Conservation (phyloP, 2,888 invertebrate genomes). For the Azorinus chamasolen region DNA sequence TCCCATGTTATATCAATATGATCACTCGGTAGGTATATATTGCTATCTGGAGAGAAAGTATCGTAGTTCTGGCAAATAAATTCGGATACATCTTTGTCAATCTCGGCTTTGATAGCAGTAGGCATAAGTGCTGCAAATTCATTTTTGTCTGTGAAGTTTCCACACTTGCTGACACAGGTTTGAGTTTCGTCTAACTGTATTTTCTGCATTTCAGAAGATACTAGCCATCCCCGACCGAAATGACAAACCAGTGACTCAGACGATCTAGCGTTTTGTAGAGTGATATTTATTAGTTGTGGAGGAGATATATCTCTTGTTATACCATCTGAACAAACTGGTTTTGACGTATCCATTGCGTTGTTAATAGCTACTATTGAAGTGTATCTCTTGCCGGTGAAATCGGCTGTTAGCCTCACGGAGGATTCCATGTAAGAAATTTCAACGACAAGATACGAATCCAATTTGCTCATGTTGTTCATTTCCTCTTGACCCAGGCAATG, state of each 20-base stretch:
- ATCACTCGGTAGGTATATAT: conserved; percentile 57
- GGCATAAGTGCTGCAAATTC: conserved; percentile 14
- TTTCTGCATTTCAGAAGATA: conserved; percentile 6
- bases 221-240: conserved; percentile 5
- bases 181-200: not conserved
- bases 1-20: conserved; percentile 58
- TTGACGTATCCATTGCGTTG: conserved; percentile 71
- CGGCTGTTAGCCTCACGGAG: conserved; percentile 4
- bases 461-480: conserved; percentile 4
- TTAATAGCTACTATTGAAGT: conserved; percentile 75
- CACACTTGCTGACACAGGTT: not conserved
- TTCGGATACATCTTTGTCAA: conserved; percentile 38
- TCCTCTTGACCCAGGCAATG: conserved; percentile 28
- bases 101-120: not conserved
- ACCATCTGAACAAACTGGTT: conserved; percentile 74
- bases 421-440: conserved; percentile 2
- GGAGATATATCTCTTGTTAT: conserved; percentile 46
- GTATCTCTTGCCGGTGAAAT: conserved; percentile 58
- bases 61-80: conserved; percentile 30
- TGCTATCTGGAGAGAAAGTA: conserved; percentile 1
- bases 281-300: conserved; percentile 49
- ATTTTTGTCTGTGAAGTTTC: not conserved
- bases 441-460: not conserved
- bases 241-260: conserved; percentile 18
- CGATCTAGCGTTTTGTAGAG: conserved; percentile 38